These are phyloP conservation scores for Eilema sororculum DNA, from an alignment of 2,888 invertebrate species.

Conservation along the genomic window DNA sequence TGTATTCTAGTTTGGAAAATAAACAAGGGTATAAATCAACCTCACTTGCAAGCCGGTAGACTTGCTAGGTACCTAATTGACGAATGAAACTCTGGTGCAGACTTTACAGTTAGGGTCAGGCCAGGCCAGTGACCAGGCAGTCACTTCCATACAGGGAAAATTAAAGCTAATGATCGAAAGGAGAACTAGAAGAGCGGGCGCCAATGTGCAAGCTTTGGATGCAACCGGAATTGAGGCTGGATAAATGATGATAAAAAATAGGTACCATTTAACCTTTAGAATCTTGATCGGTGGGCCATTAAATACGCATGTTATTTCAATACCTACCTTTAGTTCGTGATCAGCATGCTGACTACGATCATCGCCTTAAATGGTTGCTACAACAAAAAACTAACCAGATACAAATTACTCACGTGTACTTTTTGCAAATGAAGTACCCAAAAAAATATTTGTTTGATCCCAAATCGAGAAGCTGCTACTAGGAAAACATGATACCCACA, in stretches of 20 bases:
- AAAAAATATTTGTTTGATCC: slow-evolving; percentile 12
- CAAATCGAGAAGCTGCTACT: slow-evolving; percentile 11
- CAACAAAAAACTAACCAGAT: slow-evolving; percentile 15
- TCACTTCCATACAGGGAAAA: too few relatives aligned
- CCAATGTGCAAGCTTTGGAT: not conserved
- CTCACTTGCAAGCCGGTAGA: too few relatives aligned
- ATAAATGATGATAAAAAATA: not conserved
- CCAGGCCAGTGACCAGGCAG: too few relatives aligned
- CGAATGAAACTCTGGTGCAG: too few relatives aligned
- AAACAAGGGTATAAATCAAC: too few relatives aligned
- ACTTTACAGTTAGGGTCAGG: too few relatives aligned
- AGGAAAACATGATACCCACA: slow-evolving; percentile 18
- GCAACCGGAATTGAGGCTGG: not conserved
- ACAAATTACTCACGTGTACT: slow-evolving; percentile 7
- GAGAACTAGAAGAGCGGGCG: not conserved
- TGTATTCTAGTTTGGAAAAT: too few relatives aligned
- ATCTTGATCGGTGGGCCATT: not conserved
- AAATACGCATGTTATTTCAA: slow-evolving; percentile 6
- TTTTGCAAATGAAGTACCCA: slow-evolving; percentile 5
- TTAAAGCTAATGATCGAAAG: too few relatives aligned
- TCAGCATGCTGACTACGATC: slow-evolving; percentile 7
- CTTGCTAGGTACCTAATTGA: too few relatives aligned
- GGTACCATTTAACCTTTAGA: not conserved
- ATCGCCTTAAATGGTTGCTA: slow-evolving; percentile 13
- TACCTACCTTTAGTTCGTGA: slow-evolving; percentile 7